These are phyloP conservation scores for Coluber constrictor DNA, from an alignment of 2,797 vertebrate genomes.

Conservation along the genomic window DNA sequence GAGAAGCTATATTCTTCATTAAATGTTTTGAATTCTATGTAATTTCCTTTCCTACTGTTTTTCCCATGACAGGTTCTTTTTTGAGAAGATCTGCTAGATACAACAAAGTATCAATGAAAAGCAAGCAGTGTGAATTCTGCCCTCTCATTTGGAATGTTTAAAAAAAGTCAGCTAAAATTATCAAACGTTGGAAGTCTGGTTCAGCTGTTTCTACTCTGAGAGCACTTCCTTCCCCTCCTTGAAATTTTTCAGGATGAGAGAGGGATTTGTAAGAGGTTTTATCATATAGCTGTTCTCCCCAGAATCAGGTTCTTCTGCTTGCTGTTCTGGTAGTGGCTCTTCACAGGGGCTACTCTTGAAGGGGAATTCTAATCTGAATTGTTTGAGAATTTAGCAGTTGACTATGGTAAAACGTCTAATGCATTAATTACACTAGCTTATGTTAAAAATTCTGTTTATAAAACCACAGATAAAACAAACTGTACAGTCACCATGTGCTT, in stretches of 20 bases:
- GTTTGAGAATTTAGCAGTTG: neutral
- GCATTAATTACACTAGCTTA: accelerated
- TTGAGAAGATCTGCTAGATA: too few species aligned
- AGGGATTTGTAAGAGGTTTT: neutral
- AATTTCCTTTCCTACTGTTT: too few species aligned
- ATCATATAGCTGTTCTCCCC: neutral
- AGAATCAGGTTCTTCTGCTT: neutral
- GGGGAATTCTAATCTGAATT: neutral
- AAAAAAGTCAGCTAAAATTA: neutral
- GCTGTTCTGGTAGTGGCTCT: neutral
- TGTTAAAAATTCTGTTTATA: too few species aligned
- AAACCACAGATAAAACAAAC: too few species aligned
- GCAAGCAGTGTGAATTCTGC: too few species aligned
- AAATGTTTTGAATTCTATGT: neutral
- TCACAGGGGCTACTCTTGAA: neutral
- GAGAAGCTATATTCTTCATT: neutral
- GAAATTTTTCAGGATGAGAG: neutral
- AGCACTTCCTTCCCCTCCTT: neutral
- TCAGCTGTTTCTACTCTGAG: neutral
- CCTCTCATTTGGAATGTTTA: too few species aligned
- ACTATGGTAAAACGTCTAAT: neutral
- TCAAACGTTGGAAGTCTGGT: neutral
- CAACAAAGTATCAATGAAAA: too few species aligned
- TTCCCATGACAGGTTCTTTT: too few species aligned
- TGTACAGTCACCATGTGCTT: too few species aligned